A percentile compares a stretch with the other conserved stretches of the same genome.
Conservation (phyloP, 1,140 invertebrate species). For the Drosophila pachea region DNA sequence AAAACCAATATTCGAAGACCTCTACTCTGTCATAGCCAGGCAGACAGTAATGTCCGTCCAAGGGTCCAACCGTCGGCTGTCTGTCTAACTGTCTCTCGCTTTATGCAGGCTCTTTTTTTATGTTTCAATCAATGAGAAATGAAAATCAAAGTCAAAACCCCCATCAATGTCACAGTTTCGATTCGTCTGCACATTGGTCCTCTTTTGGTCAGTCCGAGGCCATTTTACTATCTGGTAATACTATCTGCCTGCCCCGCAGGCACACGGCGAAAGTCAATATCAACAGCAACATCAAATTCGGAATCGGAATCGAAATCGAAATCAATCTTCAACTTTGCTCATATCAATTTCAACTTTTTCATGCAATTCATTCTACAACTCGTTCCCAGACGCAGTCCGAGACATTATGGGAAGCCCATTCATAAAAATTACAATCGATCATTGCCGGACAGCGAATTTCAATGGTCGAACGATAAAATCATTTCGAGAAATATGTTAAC, state of each 20-base stretch:
- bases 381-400: conserved; percentile 39
- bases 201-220: conserved; percentile 30
- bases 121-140: conserved; percentile 75
- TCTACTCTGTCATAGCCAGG: conserved; percentile 27
- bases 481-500: conserved; percentile 36
- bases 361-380: conserved; percentile 22
- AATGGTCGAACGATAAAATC: conserved; percentile 45
- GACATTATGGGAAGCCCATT: conserved; percentile 52
- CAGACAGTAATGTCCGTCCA: background rate
- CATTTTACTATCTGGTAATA: conserved; percentile 69
- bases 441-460: conserved; percentile 51
- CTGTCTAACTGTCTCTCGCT: conserved; percentile 13
- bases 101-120: conserved; percentile 62
- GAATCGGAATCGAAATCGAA: conserved; percentile 21
- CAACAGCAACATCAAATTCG: conserved; percentile 1
- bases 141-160: conserved; percentile 71
- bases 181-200: conserved; percentile 1
- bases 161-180: conserved; percentile 64
- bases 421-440: conserved; percentile 73
- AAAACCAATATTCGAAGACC: conserved; percentile 30
- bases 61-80: background rate
- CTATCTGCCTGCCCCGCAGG: conserved; percentile 45
- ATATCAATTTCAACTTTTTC: conserved; percentile 64
- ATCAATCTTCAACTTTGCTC: conserved; percentile 64
- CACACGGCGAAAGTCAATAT: conserved; percentile 47